phyloP scores from a whole-genome alignment of 2,888 invertebrate species.

The Camponotus fellah region DNA sequence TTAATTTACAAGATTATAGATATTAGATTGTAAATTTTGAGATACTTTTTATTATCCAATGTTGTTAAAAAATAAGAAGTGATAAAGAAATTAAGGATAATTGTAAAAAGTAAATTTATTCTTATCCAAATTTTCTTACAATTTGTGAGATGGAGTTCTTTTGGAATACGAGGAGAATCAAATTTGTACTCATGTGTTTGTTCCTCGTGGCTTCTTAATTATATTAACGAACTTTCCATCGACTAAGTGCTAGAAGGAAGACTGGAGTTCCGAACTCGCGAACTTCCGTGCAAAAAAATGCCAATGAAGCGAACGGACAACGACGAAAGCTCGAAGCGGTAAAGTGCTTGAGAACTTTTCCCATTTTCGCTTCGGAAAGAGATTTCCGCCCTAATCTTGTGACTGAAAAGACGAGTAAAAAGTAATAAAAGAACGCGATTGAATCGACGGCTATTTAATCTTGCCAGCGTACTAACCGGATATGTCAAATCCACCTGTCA shows the following conservation, averaged over 20 bases:
- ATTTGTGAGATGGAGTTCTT: not conserved
- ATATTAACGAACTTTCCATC: constrained; percentile 29
- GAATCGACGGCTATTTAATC: constrained; percentile 9
- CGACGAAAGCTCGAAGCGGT: not conserved
- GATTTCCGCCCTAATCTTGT: constrained; percentile 32
- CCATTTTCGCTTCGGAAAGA: constrained; percentile 14
- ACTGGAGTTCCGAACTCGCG: not conserved
- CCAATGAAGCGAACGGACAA: constrained; percentile 22
- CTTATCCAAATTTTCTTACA: constrained; percentile 8
- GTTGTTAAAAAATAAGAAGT: not conserved
- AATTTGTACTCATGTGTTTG: constrained; percentile 13
- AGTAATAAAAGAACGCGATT: constrained; percentile 5
- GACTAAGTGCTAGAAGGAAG: constrained; percentile 15
- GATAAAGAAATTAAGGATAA: not conserved
- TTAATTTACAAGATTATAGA: not conserved
- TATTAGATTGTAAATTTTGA: not conserved
- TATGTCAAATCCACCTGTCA: not conserved
- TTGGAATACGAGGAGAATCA: constrained; percentile 1
- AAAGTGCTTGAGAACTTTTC: constrained; percentile 26
- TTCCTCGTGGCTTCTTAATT: constrained; percentile 29
- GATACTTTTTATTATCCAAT: not conserved
- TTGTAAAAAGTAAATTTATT: not conserved
- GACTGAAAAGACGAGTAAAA: not conserved
- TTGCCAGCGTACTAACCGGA: not conserved
- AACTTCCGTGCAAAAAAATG: constrained; percentile 29